Base-by-base conservation (phyloP, 1,140 invertebrate species). In the Sogatella furcifera region DNA sequence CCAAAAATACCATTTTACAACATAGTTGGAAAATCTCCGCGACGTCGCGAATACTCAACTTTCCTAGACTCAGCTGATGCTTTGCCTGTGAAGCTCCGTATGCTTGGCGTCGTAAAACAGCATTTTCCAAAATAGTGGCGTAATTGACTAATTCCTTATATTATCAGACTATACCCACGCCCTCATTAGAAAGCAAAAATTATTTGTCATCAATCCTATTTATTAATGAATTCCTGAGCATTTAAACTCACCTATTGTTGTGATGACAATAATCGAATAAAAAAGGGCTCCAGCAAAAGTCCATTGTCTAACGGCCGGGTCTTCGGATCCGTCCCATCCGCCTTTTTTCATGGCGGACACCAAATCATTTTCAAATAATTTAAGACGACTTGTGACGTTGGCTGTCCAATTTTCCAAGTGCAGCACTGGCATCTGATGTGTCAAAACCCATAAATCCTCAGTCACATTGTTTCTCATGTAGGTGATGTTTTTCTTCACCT, bases 251-350 rank as follows among this genome's bases (percentile, higher is more conserved):
- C 94, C 94, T 57, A 96, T 97, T 19, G 93, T 97, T 0, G 94
- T 97, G 69, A 97, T 97, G 52, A 97, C 93, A 67, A 97, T 97
- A 66, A 98, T 92, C 61, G 92, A 96, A 75, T 98, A 98, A 73
- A 97, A 95, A 4, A 97, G 81, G 1, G 92, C 88, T 2, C 93
- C 94, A 13, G 87, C 83, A 69, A 93, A 90, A 1, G 89, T 92
- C 92, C 92, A 95, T 69, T 93, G 90, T 55, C 85, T 82, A 63
- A 81, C 81, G 10, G 81, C 76, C 8, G 77, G 76, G 64, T 86
- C 84, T 73, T 95, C 91, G 65, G 83, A 84, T 46, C 94, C 93
- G 72, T 96, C 91, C 88, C 93, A 97, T 5, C 94, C 94, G 44
- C 90, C 82, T 54, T 89, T 85, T 67, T 88, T 91, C 78, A 95